phyloP scores from a whole-genome alignment of 2,888 invertebrate species.

The Cephonodes hylas region DNA sequence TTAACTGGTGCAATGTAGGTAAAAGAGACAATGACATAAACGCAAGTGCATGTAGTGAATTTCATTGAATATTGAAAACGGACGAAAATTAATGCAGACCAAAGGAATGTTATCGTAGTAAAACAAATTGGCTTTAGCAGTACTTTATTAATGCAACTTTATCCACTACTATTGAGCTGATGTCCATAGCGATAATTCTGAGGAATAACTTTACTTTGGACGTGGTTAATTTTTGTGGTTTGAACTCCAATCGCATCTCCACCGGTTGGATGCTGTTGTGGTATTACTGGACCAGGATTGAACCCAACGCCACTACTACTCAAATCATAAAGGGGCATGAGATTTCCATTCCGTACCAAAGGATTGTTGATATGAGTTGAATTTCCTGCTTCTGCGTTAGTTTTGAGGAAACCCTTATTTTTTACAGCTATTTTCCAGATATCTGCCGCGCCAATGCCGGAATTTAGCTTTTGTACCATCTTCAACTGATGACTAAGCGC shows the following conservation, averaged over 20 bases:
- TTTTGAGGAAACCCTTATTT: slow-evolving; percentile 11
- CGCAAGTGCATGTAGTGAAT: too few species aligned
- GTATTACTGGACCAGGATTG: background rate
- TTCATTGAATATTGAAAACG: too few species aligned
- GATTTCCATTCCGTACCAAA: background rate
- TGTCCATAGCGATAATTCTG: too few species aligned
- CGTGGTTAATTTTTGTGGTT: too few species aligned
- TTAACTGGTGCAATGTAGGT: too few species aligned
- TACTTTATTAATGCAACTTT: too few species aligned
- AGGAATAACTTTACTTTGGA: too few species aligned
- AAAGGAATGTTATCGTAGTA: too few species aligned
- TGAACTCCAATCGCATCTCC: background rate
- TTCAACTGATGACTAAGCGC: slow-evolving; percentile 33
- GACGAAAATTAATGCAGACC: too few species aligned
- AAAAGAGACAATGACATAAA: too few species aligned
- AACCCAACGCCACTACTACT: background rate
- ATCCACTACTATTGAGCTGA: too few species aligned
- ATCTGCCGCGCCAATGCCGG: slow-evolving; percentile 34
- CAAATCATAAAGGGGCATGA: background rate
- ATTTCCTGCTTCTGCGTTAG: background rate
- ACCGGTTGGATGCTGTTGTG: background rate
- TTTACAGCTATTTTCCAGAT: slow-evolving; percentile 23
- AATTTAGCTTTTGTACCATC: slow-evolving; percentile 34
- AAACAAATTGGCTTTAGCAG: too few species aligned
- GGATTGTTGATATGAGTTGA: background rate